Conservation (phyloP, 2,113 vertebrate genomes). For the Dicaeum eximium region DNA sequence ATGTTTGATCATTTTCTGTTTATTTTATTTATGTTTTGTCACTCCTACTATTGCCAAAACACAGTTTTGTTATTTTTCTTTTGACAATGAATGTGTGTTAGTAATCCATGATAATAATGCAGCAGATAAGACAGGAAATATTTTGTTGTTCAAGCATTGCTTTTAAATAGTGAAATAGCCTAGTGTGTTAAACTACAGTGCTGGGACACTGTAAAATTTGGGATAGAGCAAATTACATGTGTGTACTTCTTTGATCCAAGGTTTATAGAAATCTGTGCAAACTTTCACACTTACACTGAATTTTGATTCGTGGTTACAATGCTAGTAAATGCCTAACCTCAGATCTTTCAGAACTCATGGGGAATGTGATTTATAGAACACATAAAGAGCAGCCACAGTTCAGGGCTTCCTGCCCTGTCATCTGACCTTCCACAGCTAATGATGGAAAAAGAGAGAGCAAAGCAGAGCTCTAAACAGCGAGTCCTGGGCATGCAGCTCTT, state of each 20-base stretch:
- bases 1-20: not conserved
- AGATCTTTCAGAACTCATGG: not conserved
- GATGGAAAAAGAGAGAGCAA: not conserved
- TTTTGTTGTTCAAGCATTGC: not conserved
- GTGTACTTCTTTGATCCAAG: not conserved
- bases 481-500: not conserved
- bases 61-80: not conserved
- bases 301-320: not conserved
- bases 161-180: not conserved
- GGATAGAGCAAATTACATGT: not conserved
- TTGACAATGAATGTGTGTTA: not conserved
- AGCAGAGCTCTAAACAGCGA: not conserved
- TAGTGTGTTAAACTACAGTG: not conserved
- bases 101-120: not conserved
- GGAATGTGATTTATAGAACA: not conserved
- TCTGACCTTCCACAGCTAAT: not conserved
- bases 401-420: not conserved
- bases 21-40: slow-evolving; percentile 4
- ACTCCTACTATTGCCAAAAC: not conserved
- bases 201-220: not conserved
- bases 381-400: not conserved
- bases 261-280: not conserved
- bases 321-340: not conserved
- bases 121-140: not conserved
- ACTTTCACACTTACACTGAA: not conserved